Percentiles rank a stretch among this genome's conserved stretches.
These are phyloP conservation scores for Drosophila busckii DNA, from an alignment of 1,140 invertebrate genomes.

Conservation along the genomic window DNA sequence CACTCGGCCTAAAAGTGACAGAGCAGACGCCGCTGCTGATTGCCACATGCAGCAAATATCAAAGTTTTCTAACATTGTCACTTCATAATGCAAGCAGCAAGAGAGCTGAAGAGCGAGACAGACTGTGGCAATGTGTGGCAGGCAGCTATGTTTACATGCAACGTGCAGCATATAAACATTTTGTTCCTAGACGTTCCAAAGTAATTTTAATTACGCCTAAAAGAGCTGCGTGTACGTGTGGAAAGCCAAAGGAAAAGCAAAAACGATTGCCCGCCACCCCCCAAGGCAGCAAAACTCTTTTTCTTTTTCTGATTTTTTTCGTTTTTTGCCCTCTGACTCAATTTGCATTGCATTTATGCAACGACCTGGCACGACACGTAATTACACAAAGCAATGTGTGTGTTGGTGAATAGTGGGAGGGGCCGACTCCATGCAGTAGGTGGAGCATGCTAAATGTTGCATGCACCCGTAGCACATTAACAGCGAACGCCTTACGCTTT, in stretches of 20 bases:
- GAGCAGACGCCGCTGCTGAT: conserved; percentile 28
- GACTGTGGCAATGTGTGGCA: no score
- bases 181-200: conserved; percentile 40
- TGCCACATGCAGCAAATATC: conserved; percentile 41
- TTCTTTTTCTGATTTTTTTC: no score
- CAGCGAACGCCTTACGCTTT: conserved; percentile 49
- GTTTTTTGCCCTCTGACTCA: neutral
- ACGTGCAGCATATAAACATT: conserved; percentile 73
- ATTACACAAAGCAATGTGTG: conserved; percentile 54
- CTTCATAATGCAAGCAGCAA: conserved; percentile 58
- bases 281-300: no score
- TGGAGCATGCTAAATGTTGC: conserved; percentile 64
- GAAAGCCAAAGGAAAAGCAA: conserved; percentile 41
- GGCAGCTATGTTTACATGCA: conserved; percentile 54
- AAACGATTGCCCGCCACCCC: no score
- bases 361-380: conserved; percentile 52
- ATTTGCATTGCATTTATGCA: conserved; percentile 40
- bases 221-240: conserved; percentile 57
- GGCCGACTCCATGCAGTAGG: conserved; percentile 26
- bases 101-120: no score
- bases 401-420: neutral
- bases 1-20: conserved; percentile 21
- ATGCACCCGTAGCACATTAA: conserved; percentile 60
- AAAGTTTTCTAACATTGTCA: conserved; percentile 45
- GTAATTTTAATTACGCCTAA: conserved; percentile 75